Evolutionary conservation across 2,797 vertebrate genomes (phyloP).

Genomic region (Knipowitschia caucasica): DNA sequence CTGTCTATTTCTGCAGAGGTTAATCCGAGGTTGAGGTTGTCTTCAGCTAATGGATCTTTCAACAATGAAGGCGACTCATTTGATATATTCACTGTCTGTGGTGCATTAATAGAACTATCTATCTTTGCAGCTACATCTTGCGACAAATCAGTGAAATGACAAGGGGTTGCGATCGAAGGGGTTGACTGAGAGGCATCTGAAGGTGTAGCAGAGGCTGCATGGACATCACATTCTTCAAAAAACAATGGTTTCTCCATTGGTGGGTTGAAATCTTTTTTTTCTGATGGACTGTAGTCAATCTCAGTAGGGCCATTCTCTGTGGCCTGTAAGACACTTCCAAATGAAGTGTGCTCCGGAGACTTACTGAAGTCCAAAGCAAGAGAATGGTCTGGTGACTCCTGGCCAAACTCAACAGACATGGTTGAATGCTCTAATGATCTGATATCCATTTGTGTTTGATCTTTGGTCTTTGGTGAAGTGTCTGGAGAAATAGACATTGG

Average conservation of each 20-base stretch:
- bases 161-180: constrained; percentile 89
- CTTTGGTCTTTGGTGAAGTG: constrained; percentile 89
- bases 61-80: constrained; percentile 57
- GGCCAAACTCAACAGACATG: constrained; percentile 87
- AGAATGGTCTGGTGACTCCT: constrained; percentile 92
- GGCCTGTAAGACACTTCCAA: constrained; percentile 72
- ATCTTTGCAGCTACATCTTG: constrained; percentile 44
- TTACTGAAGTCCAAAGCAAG: constrained; percentile 91
- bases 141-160: constrained; percentile 78
- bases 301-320: constrained; percentile 95
- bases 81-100: constrained; percentile 62
- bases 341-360: constrained; percentile 85
- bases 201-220: constrained; percentile 84
- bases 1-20: constrained; percentile 37
- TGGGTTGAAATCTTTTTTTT: constrained; percentile 73
- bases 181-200: constrained; percentile 91
- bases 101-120: constrained; percentile 63
- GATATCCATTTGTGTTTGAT: constrained; percentile 75
- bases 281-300: constrained; percentile 89
- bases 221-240: constrained; percentile 82
- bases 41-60: constrained; percentile 41
- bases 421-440: constrained; percentile 88
- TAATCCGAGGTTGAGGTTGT: constrained; percentile 43
- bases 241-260: constrained; percentile 74
- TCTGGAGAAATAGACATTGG: constrained; percentile 98